Percentiles rank a stretch among this genome's conserved stretches.
Evolutionary conservation across 1,140 invertebrate genomes (phyloP).

Genomic region (Macrobrachium rosenbergii): DNA sequence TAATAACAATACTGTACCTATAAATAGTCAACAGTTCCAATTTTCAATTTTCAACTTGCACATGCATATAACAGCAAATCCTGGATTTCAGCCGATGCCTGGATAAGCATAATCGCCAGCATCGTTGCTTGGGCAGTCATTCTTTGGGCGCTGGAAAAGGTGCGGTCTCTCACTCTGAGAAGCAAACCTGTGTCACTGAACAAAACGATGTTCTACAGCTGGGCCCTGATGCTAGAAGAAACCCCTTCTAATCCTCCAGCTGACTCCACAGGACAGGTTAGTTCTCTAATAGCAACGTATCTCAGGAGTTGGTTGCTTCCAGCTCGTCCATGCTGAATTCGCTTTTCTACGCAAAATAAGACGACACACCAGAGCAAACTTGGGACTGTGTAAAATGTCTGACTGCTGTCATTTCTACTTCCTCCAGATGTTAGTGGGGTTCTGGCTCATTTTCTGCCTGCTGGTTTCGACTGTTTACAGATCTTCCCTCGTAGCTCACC

Average conservation of each 20-base stretch:
- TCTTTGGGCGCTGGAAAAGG: conserved; percentile 1
- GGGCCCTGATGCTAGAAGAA: background rate
- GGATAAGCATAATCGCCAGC: background rate
- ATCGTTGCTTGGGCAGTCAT: background rate
- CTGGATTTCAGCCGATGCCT: background rate
- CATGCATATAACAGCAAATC: too few relatives aligned
- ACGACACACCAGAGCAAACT: too few relatives aligned
- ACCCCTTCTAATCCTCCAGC: conserved; percentile 8
- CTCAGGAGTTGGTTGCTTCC: too few relatives aligned
- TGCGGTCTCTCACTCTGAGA: background rate
- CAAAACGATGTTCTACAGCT: background rate
- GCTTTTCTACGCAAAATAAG: too few relatives aligned
- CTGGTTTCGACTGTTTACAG: background rate
- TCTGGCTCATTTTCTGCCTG: conserved; percentile 5
- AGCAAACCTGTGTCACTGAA: background rate
- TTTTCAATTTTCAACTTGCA: too few relatives aligned
- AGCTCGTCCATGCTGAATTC: too few relatives aligned
- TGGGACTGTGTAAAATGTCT: too few relatives aligned
- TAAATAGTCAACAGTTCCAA: too few relatives aligned
- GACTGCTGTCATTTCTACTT: background rate
- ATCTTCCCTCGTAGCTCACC: background rate
- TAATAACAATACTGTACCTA: too few relatives aligned
- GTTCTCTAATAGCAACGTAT: background rate
- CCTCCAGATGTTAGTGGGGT: background rate
- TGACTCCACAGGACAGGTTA: background rate